Evolutionary conservation across 2,797 vertebrate species (phyloP), one percentile per base, ranked within the genome.

Genomic region (Eulemur albifrons): DNA sequence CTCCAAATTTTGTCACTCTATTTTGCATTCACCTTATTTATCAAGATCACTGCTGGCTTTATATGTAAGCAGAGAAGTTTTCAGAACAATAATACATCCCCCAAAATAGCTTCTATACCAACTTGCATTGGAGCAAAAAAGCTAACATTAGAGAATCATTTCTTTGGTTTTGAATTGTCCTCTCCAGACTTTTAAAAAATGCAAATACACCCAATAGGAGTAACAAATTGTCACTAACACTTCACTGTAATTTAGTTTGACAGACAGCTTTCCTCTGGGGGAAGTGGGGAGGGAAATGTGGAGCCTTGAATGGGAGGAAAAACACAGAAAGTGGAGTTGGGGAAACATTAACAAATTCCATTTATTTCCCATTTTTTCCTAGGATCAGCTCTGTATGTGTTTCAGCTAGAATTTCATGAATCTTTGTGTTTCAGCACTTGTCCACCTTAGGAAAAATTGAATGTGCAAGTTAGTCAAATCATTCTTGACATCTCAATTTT

Each of bases 291-390:
- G 38, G 69, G 25, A 52, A 32, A 45, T 52, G 8, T 7, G 7
- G 40, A 82, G 73, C 40, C 63, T 83, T 50, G 21, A 85, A 54
- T 38, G 38, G 35, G 65, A 79, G 72, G 72, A 86, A 61, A 90
- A 57, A 80, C 35, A 50, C 52, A 87, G 79, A 82, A 90, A 70
- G 23, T 32, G 25, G 45, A 87, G 30, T 76, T 61, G 89, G 32
- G 38, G 61, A 89, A 93, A 87, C 38, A 85, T 45, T 43, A 75
- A 85, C 52, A 84, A 86, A 93, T 95, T 94, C 82, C 23, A 48
- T 65, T 84, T 54, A 82, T 88, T 97, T 95, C 72, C 75, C 83
- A 80, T 30, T 57, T 96, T 89, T 96, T 76, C 92, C 81, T 73
- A 65, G 84, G 45, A 81, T 61, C 15, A 4, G 30, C 73, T 93